Evolutionary conservation across 2,113 vertebrate species (phyloP).

Genomic region (Rynchops niger): DNA sequence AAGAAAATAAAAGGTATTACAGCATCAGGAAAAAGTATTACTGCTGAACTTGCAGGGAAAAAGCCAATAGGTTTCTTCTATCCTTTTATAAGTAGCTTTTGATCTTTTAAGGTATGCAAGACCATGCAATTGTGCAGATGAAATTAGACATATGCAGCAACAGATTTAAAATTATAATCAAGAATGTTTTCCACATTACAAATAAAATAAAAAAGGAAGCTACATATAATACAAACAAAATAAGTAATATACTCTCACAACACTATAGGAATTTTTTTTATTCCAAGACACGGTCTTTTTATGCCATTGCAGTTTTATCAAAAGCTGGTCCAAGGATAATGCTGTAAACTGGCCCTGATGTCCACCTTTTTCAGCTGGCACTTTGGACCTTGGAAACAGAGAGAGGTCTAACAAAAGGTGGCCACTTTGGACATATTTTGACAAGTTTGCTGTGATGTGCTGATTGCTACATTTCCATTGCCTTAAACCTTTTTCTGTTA

Average conservation of each 20-base stretch:
- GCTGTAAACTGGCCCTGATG: not conserved
- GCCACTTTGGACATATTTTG: not conserved
- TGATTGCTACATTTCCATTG: not conserved
- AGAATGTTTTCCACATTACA: not conserved
- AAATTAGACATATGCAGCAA: not conserved
- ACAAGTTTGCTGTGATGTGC: not conserved
- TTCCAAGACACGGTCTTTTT: not conserved
- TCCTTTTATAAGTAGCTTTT: not conserved
- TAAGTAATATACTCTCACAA: not conserved
- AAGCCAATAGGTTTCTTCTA: rapidly evolving
- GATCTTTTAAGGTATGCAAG: not conserved
- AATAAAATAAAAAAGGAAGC: not conserved
- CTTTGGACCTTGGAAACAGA: not conserved
- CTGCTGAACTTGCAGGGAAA: not conserved
- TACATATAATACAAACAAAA: not conserved
- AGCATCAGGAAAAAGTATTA: not conserved
- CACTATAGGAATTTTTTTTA: not conserved
- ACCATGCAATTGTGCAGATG: not conserved
- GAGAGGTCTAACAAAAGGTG: not conserved
- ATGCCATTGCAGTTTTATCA: not conserved
- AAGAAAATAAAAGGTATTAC: not conserved
- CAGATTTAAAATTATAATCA: not conserved
- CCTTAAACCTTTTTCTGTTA: not conserved
- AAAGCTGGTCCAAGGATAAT: not conserved
- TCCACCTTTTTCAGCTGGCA: not conserved